Conservation (phyloP, 2,888 invertebrate genomes). For the Euclidia mi region DNA sequence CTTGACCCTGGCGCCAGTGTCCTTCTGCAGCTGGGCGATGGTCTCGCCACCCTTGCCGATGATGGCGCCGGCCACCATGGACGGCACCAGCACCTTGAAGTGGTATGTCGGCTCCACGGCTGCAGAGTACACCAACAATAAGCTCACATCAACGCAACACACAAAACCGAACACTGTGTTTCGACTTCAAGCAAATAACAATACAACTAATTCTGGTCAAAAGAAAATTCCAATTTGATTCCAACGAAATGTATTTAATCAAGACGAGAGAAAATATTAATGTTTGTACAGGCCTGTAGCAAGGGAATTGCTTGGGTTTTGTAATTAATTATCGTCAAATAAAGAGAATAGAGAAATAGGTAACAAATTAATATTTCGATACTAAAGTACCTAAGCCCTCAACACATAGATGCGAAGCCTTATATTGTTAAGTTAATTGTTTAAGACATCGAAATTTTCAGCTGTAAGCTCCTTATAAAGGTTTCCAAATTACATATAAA, state of each 20-base stretch:
- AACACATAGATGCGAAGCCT: background rate
- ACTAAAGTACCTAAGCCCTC: background rate
- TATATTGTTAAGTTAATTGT: conserved; percentile 8
- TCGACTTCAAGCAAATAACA: conserved; percentile 12
- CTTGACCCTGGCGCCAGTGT: conserved; percentile 99
- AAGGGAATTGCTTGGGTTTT: conserved; percentile 4
- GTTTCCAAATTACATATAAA: conserved; percentile 24
- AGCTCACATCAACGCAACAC: conserved; percentile 24
- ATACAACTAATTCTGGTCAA: too few species aligned
- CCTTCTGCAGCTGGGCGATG: conserved; percentile 99
- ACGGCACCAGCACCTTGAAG: conserved; percentile 99
- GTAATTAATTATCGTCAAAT: background rate
- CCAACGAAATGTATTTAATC: conserved; percentile 17
- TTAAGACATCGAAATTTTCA: conserved; percentile 11
- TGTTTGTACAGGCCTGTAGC: conserved; percentile 28
- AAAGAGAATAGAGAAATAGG: background rate
- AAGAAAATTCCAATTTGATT: conserved; percentile 24
- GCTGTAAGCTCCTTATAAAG: conserved; percentile 21
- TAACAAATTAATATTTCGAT: background rate
- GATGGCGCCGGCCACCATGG: conserved; percentile 99
- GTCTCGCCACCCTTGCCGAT: conserved; percentile 99
- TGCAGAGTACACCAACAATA: conserved; percentile 75
- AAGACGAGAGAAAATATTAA: conserved; percentile 13
- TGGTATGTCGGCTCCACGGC: conserved; percentile 97
- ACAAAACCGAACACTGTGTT: conserved; percentile 59